Conservation (phyloP, 1,140 invertebrate species). For the Branchinecta lindahli region DNA sequence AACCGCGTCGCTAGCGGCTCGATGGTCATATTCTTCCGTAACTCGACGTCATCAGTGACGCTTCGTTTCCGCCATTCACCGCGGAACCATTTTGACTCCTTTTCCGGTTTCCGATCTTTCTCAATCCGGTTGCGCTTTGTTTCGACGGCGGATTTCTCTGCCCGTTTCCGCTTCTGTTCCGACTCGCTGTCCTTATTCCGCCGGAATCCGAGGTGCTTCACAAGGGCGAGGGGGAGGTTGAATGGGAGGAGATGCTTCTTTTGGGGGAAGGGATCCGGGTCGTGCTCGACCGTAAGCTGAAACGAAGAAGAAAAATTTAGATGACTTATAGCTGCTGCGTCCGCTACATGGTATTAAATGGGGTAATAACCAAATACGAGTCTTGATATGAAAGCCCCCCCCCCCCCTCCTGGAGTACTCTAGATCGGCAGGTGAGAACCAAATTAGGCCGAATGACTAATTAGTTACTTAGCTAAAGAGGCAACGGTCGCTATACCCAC, state of each 20-base stretch:
- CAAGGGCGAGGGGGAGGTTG: slow-evolving; percentile 24
- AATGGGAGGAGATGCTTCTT: slow-evolving; percentile 32
- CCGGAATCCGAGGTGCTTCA: slow-evolving; percentile 18
- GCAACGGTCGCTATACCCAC: too few species aligned
- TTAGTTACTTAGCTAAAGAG: too few species aligned
- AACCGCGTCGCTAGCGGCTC: background rate
- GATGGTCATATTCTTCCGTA: background rate
- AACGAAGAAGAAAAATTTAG: slow-evolving; percentile 23
- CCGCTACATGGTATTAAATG: too few species aligned
- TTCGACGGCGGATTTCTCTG: background rate
- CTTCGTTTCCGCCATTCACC: background rate
- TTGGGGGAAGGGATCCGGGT: slow-evolving; percentile 50
- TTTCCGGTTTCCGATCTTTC: background rate
- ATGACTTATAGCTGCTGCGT: too few species aligned
- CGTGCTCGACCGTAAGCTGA: slow-evolving; percentile 71
- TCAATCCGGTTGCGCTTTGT: background rate
- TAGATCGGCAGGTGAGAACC: too few species aligned
- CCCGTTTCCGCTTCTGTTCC: background rate
- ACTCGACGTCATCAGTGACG: background rate
- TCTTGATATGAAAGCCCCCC: too few species aligned
- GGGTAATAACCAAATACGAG: too few species aligned
- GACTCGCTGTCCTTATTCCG: background rate
- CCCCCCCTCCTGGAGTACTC: too few species aligned
- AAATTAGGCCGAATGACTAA: too few species aligned
- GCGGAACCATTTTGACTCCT: background rate